Evolutionary conservation across 2,797 vertebrate species (phyloP).

Genomic region (Alectoris magna): DNA sequence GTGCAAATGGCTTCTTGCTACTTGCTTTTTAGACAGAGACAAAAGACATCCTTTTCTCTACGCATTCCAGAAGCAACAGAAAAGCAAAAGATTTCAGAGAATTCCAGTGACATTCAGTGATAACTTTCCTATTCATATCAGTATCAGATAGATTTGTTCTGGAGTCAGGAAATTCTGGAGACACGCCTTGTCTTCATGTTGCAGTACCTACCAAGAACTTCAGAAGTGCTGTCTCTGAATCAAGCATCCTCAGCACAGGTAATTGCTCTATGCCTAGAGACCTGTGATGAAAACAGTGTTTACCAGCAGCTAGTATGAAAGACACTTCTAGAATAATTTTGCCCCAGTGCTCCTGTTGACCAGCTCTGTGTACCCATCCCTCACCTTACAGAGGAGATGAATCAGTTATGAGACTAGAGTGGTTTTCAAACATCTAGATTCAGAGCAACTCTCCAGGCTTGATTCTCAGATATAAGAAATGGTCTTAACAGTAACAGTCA

Average conservation of each 20-base stretch:
- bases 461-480: not conserved
- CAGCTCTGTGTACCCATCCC: rapidly evolving
- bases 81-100: not conserved
- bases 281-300: not conserved
- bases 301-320: not conserved
- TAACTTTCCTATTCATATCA: not conserved
- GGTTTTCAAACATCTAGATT: not conserved
- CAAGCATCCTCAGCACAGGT: not conserved
- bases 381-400: not conserved
- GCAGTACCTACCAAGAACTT: not conserved
- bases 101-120: not conserved
- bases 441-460: not conserved
- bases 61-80: not conserved
- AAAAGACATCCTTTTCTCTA: not conserved
- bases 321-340: rapidly evolving
- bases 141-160: not conserved
- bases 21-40: not conserved
- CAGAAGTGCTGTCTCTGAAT: not conserved
- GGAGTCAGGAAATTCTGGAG: not conserved
- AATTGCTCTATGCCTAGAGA: not conserved
- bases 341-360: not conserved
- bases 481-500: not conserved
- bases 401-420: not conserved
- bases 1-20: not conserved
- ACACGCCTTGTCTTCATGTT: not conserved